These are phyloP conservation scores for Tupaia chinensis DNA, from an alignment of 2,113 vertebrate genomes.

Conservation along the genomic window DNA sequence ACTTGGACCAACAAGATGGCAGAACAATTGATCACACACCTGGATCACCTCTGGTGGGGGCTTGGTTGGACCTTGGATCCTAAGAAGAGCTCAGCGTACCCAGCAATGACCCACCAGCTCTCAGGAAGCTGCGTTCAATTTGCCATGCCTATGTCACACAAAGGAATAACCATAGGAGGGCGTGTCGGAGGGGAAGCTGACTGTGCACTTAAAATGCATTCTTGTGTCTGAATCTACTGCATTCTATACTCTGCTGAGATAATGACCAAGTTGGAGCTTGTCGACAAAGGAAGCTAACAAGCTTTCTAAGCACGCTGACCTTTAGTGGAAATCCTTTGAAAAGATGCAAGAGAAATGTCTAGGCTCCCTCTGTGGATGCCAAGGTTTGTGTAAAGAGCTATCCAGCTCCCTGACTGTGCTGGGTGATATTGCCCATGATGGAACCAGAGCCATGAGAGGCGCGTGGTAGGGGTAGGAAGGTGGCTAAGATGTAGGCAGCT, in stretches of 20 bases:
- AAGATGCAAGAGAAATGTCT: not conserved
- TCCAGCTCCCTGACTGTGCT: not conserved
- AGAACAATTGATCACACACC: not conserved
- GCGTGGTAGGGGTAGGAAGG: not conserved
- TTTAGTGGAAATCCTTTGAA: not conserved
- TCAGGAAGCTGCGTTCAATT: not conserved
- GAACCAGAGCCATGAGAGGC: not conserved
- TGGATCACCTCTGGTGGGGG: not conserved
- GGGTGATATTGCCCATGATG: not conserved
- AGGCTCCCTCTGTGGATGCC: not conserved
- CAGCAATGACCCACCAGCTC: not conserved
- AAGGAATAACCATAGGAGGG: not conserved
- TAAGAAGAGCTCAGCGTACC: not conserved
- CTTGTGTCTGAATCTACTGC: not conserved
- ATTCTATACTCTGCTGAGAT: not conserved
- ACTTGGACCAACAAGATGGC: not conserved
- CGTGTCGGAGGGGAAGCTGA: not conserved
- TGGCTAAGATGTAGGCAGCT: not conserved
- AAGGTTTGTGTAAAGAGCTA: not conserved
- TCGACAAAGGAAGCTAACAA: not conserved
- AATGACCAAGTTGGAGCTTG: not conserved
- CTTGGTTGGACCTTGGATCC: not conserved
- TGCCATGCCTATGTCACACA: accelerated
- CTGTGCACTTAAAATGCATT: not conserved
- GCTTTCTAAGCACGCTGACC: not conserved